Evolutionary conservation across 2,888 invertebrate species (phyloP).

Genomic region (Lacanobia wlatinum): DNA sequence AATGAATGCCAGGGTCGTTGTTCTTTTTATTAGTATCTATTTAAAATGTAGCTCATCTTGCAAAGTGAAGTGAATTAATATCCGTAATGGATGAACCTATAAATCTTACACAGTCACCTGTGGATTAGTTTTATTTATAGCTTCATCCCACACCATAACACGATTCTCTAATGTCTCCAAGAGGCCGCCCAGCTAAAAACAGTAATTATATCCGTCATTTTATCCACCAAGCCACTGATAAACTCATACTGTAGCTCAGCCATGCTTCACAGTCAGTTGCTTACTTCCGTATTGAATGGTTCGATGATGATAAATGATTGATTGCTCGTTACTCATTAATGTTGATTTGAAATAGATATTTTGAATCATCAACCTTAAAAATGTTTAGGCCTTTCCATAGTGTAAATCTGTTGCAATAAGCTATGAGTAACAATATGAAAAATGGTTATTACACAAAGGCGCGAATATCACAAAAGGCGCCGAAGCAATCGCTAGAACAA

Average conservation of each 20-base stretch:
- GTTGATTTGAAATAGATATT: neutral
- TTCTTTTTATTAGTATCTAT: conserved; percentile 6
- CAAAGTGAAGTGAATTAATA: conserved; percentile 29
- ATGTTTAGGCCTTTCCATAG: neutral
- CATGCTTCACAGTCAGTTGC: conserved; percentile 15
- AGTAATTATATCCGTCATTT: conserved; percentile 50
- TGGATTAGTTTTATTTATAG: conserved; percentile 37
- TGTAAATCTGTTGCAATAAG: neutral
- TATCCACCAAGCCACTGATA: conserved; percentile 39
- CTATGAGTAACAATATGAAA: conserved; percentile 33
- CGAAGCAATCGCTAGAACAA: conserved; percentile 75
- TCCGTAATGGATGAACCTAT: conserved; percentile 31
- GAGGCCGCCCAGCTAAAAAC: conserved; percentile 25
- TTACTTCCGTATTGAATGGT: conserved; percentile 22
- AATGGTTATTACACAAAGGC: conserved; percentile 31
- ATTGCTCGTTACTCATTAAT: neutral
- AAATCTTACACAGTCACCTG: conserved; percentile 38
- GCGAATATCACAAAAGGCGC: conserved; percentile 44
- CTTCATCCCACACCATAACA: conserved; percentile 54
- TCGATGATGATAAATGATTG: conserved; percentile 7
- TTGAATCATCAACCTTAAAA: neutral
- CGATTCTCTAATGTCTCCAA: conserved; percentile 32
- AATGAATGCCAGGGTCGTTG: neutral
- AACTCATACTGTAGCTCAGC: conserved; percentile 26
- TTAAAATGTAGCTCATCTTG: conserved; percentile 5